Evolutionary conservation across 1,140 invertebrate genomes (phyloP).

Genomic region (Caenorhabditis inopinata): DNA sequence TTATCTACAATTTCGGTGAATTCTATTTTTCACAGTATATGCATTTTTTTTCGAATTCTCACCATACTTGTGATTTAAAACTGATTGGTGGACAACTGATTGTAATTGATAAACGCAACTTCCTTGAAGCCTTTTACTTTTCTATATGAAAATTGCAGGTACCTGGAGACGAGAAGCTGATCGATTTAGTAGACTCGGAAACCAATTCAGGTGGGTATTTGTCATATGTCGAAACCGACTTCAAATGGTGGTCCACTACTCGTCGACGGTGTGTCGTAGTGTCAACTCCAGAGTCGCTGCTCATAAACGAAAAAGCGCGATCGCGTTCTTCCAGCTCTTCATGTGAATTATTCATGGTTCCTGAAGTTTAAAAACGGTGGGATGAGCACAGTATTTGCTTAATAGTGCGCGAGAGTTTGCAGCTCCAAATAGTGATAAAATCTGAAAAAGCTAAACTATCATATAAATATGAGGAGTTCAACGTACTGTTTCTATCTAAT

Average conservation of each 20-base stretch:
- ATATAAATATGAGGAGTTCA: too few species aligned
- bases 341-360: conserved; percentile 7
- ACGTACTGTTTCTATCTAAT: too few species aligned
- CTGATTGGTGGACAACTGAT: too few species aligned
- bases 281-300: conserved; percentile 26
- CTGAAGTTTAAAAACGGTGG: not conserved
- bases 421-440: too few species aligned
- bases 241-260: not conserved
- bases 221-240: not conserved
- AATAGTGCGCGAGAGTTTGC: too few species aligned
- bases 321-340: conserved; percentile 12
- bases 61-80: not conserved
- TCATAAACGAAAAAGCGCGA: conserved; percentile 16
- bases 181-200: conserved; percentile 14
- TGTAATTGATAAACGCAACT: not conserved
- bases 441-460: too few species aligned
- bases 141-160: not conserved
- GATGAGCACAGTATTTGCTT: not conserved
- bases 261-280: not conserved
- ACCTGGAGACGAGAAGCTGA: conserved; percentile 27
- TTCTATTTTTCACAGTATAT: too few species aligned
- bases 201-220: not conserved
- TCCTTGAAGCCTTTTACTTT: not conserved
- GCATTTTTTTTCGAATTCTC: too few species aligned
- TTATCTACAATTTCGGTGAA: too few species aligned